phyloP scores from a whole-genome alignment of 2,888 invertebrate species.

The Dione vanillae region DNA sequence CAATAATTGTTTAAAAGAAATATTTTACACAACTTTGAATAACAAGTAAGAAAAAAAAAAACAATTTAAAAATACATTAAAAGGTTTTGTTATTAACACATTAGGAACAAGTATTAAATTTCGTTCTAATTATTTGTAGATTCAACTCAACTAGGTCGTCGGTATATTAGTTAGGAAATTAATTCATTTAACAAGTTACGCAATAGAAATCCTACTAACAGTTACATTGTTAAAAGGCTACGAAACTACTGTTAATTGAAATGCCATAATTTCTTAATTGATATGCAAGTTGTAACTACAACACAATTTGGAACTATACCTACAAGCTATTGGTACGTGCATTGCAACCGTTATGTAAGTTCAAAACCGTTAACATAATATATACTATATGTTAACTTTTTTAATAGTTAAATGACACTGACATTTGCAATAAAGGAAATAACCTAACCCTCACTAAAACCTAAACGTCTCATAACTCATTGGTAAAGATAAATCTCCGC shows the following conservation, averaged over 20 bases:
- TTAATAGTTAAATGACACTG: too few relatives aligned
- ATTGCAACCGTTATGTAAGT: neutral
- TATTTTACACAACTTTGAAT: neutral
- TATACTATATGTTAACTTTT: neutral
- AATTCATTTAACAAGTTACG: slow-evolving; percentile 32
- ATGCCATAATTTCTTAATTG: slow-evolving; percentile 30
- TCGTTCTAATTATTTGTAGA: slow-evolving; percentile 10
- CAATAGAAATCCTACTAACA: slow-evolving; percentile 26
- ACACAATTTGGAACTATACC: too few relatives aligned
- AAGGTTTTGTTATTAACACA: neutral
- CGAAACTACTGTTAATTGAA: slow-evolving; percentile 20
- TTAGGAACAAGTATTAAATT: slow-evolving; percentile 17
- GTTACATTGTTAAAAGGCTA: slow-evolving; percentile 20
- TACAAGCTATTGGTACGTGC: neutral
- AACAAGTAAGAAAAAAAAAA: neutral
- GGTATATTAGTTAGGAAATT: slow-evolving; percentile 30
- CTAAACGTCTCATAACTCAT: too few relatives aligned
- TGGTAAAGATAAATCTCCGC: neutral
- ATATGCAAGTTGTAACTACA: slow-evolving; percentile 11
- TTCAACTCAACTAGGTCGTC: slow-evolving; percentile 32
- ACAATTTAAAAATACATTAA: neutral
- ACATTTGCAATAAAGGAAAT: too few relatives aligned
- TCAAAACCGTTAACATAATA: too few relatives aligned
- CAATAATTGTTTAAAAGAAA: too few relatives aligned
- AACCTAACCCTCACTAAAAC: too few relatives aligned